Percentiles rank a stretch among this genome's conserved stretches.
These are phyloP conservation scores for Pleuronectes platessa DNA, from an alignment of 2,113 vertebrate species.

Conservation along the genomic window DNA sequence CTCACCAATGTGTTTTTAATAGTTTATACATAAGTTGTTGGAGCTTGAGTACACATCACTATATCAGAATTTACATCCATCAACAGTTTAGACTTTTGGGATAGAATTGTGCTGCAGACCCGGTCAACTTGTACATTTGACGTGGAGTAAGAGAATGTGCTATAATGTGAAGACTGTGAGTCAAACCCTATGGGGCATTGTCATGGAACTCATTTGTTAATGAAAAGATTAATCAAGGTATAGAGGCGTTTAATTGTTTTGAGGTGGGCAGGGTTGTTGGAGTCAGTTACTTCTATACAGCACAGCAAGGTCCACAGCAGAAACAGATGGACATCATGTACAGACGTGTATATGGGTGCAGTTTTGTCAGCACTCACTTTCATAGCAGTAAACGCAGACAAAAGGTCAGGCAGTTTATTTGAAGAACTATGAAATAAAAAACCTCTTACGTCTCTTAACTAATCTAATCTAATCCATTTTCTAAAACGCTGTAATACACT, in stretches of 20 bases:
- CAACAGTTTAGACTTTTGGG: not conserved
- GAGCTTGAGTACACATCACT: not conserved
- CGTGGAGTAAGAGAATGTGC: not conserved
- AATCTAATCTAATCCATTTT: constrained; percentile 40
- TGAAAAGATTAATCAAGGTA: constrained; percentile 23
- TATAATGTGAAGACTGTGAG: not conserved
- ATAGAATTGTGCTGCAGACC: not conserved
- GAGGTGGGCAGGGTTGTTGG: constrained; percentile 10
- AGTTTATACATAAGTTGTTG: too few species aligned
- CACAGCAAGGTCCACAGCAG: constrained; percentile 25
- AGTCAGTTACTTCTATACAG: constrained; percentile 26
- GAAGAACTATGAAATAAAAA: constrained; percentile 39
- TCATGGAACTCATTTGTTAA: constrained; percentile 39
- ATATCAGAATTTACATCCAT: too few species aligned
- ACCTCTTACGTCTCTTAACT: constrained; percentile 6
- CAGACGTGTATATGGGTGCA: not conserved
- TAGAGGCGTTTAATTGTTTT: constrained; percentile 16
- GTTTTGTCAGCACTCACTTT: not conserved
- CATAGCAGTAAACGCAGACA: not conserved
- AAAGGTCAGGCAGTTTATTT: constrained; percentile 45
- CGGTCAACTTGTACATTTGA: not conserved
- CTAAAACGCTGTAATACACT: too few species aligned
- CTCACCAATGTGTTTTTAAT: too few species aligned
- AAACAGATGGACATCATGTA: constrained; percentile 51
- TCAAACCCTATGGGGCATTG: not conserved